Evolutionary conservation across 1,140 invertebrate species (phyloP).

Genomic region (Conus betulinus): DNA sequence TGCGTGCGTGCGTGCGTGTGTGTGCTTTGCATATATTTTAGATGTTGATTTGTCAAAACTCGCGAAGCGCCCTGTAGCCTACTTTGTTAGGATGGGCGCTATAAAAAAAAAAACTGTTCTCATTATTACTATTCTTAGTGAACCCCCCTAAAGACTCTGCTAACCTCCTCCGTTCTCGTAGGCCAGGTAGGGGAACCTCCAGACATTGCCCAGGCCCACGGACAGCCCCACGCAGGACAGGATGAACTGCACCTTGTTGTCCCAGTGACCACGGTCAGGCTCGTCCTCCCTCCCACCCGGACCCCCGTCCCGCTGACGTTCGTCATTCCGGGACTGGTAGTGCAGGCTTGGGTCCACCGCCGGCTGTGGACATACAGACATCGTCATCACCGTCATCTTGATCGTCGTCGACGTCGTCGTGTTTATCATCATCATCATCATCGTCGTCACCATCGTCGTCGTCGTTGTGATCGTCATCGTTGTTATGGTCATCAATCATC

Average conservation of each 20-base stretch:
- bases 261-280: conserved; percentile 69
- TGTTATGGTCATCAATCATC: not conserved
- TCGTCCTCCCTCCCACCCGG: not conserved
- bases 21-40: not conserved
- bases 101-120: too few relatives aligned
- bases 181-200: conserved; percentile 77
- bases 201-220: conserved; percentile 76
- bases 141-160: too few relatives aligned
- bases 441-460: too few relatives aligned
- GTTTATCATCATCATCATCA: not conserved
- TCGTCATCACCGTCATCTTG: too few relatives aligned
- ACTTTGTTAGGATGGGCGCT: too few relatives aligned
- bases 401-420: too few relatives aligned
- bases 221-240: conserved; percentile 73
- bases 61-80: too few relatives aligned
- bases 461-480: too few relatives aligned
- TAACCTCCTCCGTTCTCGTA: conserved; percentile 75
- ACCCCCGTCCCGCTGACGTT: conserved; percentile 3
- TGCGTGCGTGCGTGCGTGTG: conserved; percentile 5
- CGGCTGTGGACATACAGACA: not conserved
- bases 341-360: not conserved
- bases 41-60: too few relatives aligned
- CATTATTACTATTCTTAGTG: too few relatives aligned
- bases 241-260: conserved; percentile 71
- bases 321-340: conserved; percentile 19